Percentiles rank a stretch among this genome's conserved stretches.
phyloP scores from a whole-genome alignment of 92 coral and sea anemone species.

The Palythoa heliodiscus region DNA sequence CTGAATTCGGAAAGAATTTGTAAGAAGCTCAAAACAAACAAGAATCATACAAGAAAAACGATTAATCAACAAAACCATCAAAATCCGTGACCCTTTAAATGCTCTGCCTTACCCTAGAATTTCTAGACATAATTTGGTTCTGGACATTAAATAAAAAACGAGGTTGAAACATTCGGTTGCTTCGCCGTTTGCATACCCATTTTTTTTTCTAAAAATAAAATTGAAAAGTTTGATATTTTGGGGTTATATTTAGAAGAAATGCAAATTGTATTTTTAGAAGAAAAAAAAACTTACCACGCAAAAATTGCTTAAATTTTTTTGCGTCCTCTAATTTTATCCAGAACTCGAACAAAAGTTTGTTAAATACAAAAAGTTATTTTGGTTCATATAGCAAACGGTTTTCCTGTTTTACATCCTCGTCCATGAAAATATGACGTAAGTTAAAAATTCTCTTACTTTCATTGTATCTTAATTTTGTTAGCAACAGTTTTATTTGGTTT shows the following conservation, averaged over 20 bases:
- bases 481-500: too few relatives aligned
- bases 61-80: background rate
- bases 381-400: too few relatives aligned
- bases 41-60: background rate
- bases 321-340: background rate
- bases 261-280: background rate
- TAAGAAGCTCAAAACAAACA: conserved; percentile 10
- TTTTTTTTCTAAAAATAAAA: background rate
- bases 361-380: background rate
- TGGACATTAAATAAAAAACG: background rate
- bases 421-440: background rate
- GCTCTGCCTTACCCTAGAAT: background rate
- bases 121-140: background rate
- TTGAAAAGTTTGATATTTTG: background rate
- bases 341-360: background rate
- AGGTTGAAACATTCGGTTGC: background rate
- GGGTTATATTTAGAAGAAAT: background rate
- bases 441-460: background rate
- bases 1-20: conserved; percentile 36
- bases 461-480: background rate
- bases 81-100: background rate
- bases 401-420: background rate
- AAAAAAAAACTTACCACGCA: background rate
- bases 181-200: background rate
- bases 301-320: conserved; percentile 19